Percentiles rank a stretch among this genome's conserved stretches.
Evolutionary conservation across 2,888 invertebrate genomes (phyloP).

Genomic region (Caenorhabditis japonica): DNA sequence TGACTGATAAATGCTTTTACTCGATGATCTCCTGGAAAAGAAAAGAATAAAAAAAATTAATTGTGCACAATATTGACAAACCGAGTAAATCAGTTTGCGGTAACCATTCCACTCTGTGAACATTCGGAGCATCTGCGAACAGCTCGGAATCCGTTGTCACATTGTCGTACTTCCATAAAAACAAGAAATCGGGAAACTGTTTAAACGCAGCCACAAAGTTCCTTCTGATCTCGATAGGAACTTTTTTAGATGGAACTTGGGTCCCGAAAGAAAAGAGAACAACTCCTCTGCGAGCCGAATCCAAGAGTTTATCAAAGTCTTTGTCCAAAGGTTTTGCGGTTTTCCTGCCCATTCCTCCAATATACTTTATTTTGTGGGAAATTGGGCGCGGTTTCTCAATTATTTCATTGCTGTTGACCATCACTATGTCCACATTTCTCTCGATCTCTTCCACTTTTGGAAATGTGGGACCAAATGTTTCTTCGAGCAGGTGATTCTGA

Average conservation of each 20-base stretch:
- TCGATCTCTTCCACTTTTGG: conserved; percentile 35
- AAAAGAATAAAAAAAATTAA: not conserved
- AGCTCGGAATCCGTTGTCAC: conserved; percentile 42
- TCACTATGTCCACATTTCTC: conserved; percentile 38
- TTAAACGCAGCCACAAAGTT: conserved; percentile 60
- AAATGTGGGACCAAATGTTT: conserved; percentile 27
- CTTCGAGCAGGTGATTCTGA: conserved; percentile 21
- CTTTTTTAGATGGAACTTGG: conserved; percentile 34
- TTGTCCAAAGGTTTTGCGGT: conserved; percentile 38
- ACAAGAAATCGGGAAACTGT: conserved; percentile 58
- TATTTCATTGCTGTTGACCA: conserved; percentile 68
- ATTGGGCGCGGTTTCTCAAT: conserved; percentile 66
- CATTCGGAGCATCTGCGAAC: conserved; percentile 55
- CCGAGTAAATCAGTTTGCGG: conserved; percentile 63
- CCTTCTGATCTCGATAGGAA: conserved; percentile 51
- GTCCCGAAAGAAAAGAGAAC: conserved; percentile 69
- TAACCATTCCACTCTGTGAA: conserved; percentile 63
- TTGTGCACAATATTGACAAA: conserved; percentile 3
- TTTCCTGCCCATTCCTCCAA: conserved; percentile 61
- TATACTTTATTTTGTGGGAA: conserved; percentile 65
- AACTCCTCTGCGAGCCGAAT: conserved; percentile 45
- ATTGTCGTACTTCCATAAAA: conserved; percentile 65
- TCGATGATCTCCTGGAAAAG: conserved; percentile 53
- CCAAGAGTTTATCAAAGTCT: conserved; percentile 27
- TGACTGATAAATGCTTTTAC: conserved; percentile 64